Conservation (phyloP, 2,113 vertebrate species). For the Ptyas mucosa region DNA sequence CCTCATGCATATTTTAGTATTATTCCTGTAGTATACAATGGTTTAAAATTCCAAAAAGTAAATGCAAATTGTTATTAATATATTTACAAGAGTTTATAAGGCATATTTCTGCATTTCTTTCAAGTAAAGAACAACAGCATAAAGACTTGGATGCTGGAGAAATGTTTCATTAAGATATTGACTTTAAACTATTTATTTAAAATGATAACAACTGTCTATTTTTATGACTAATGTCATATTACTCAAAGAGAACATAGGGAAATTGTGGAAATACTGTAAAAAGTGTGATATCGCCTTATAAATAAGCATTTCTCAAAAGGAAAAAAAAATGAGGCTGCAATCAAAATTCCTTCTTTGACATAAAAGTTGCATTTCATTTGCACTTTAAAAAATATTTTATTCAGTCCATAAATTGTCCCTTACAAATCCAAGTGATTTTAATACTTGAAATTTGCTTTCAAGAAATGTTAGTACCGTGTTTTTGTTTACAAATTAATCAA, state of each 20-base stretch:
- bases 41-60: not conserved
- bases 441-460: not conserved
- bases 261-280: not conserved
- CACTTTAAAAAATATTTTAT: not conserved
- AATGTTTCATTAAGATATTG: not conserved
- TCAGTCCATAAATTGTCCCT: not conserved
- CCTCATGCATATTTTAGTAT: not conserved
- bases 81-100: slow-evolving; percentile 35
- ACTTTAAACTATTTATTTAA: slow-evolving; percentile 4
- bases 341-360: not conserved
- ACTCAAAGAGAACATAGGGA: not conserved
- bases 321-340: not conserved
- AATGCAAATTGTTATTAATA: not conserved
- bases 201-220: not conserved
- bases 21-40: slow-evolving; percentile 11
- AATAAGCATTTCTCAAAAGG: not conserved
- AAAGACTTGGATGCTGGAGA: not conserved
- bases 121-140: not conserved
- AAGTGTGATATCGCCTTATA: not conserved
- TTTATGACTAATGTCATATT: not conserved
- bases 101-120: slow-evolving; percentile 12
- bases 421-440: not conserved
- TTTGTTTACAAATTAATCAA: not conserved
- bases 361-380: not conserved
- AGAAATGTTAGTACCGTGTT: not conserved